A percentile compares a stretch with the other conserved stretches of the same genome.
phyloP scores from a whole-genome alignment of 1,140 invertebrate genomes.

The Achroia grisella region DNA sequence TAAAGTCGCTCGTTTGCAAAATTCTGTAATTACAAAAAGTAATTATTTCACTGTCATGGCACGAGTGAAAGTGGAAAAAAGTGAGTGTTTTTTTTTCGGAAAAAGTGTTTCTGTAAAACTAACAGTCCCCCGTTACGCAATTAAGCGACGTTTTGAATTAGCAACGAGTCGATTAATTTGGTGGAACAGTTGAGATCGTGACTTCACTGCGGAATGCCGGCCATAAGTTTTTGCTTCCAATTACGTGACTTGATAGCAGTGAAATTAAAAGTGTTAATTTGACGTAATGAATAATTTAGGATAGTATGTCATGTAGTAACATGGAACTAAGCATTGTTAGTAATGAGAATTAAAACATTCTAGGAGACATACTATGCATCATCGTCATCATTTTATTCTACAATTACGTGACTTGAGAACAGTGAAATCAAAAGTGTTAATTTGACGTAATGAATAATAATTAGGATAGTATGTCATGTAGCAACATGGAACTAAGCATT shows the following conservation, averaged over 20 bases:
- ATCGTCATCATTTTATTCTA: too few relatives aligned
- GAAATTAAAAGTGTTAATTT: constrained; percentile 29
- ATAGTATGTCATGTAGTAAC: too few relatives aligned
- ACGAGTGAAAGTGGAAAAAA: constrained; percentile 11
- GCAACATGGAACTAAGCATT: too few relatives aligned
- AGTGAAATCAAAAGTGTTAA: constrained; percentile 28
- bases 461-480: not conserved
- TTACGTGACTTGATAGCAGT: constrained; percentile 16
- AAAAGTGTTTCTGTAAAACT: constrained; percentile 11
- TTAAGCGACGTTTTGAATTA: constrained; percentile 8
- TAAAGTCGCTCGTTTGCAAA: not conserved
- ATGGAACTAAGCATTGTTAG: too few relatives aligned
- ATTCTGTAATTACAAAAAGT: constrained; percentile 2
- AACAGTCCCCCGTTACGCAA: constrained; percentile 19
- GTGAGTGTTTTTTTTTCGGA: constrained; percentile 6
- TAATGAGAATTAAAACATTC: too few relatives aligned
- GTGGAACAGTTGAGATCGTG: constrained; percentile 17
- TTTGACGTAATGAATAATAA: constrained; percentile 12
- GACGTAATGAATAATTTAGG: constrained; percentile 6
- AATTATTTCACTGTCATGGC: constrained; percentile 5
- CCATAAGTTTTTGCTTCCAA: constrained; percentile 6
- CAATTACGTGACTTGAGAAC: constrained; percentile 13
- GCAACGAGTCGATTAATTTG: constrained; percentile 23
- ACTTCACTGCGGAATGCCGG: constrained; percentile 8
- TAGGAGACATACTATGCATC: too few relatives aligned